Percentiles rank a stretch among this genome's conserved stretches.
Conservation (phyloP, 2,113 vertebrate species). For the Nerophis ophidion region DNA sequence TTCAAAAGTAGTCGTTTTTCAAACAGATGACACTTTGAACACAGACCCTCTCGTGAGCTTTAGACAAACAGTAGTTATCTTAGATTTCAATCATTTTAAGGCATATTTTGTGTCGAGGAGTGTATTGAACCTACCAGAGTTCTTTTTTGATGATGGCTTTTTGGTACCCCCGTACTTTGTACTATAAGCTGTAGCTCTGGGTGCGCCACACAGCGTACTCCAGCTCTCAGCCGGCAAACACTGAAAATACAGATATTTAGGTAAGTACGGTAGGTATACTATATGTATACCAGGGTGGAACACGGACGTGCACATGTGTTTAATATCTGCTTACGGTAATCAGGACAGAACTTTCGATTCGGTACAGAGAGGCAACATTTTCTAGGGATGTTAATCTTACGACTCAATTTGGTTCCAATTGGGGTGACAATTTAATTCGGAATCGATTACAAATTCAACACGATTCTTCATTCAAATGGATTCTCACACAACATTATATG, state of each 20-base stretch:
- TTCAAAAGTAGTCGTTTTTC: not conserved
- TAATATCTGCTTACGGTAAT: too few relatives aligned
- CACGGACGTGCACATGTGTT: not conserved
- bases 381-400: too few relatives aligned
- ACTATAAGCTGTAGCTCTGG: constrained; percentile 41
- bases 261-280: not conserved
- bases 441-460: too few relatives aligned
- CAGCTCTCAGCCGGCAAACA: constrained; percentile 52
- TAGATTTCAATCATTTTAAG: too few relatives aligned
- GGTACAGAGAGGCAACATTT: too few relatives aligned
- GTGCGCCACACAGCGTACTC: constrained; percentile 30
- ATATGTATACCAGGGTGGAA: not conserved
- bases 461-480: too few relatives aligned
- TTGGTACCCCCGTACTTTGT: constrained; percentile 60
- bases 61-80: not conserved
- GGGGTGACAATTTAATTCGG: too few relatives aligned
- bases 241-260: constrained; percentile 24
- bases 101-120: too few relatives aligned
- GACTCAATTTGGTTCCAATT: too few relatives aligned
- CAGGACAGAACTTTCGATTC: too few relatives aligned
- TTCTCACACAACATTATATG: too few relatives aligned
- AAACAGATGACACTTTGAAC: not conserved
- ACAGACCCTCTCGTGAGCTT: constrained; percentile 1
- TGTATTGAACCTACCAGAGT: constrained; percentile 37
- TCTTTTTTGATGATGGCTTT: constrained; percentile 39